Base-by-base conservation (phyloP, 64 coral and sea anemone genomes). In the Pocillopora damicornis region DNA sequence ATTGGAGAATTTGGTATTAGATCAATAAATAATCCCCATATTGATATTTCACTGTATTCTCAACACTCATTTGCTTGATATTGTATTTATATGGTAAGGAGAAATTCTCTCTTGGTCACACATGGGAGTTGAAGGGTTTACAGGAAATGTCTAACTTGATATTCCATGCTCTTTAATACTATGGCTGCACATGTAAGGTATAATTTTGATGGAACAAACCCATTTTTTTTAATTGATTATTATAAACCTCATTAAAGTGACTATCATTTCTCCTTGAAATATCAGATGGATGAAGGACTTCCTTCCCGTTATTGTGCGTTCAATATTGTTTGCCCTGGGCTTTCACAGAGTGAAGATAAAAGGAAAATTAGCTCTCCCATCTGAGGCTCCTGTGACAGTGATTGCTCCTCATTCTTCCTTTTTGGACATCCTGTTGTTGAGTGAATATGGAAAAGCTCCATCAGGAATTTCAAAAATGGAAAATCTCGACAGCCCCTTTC, bases 401-500 rank as follows among this genome's bases (percentile, higher is more conserved):
- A 66, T 85, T 69, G 89, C 89, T 34, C 89, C 89, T 56, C 89
- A 91, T 71, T 91, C 89, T 57, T 91, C 89, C 18, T 91, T 91
- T 23, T 58, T 91, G 81, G 89, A 91, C 30, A 86, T 81, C 11
- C 68, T 91, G 23, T 58, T 91, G 36, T 35, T 86, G 59, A 64
- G 89, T 75, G 81, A 84, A 64, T 76, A 84, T 62, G 89, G 75
- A 42, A 51, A 5, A 35, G 89, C 82, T 14, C 81, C 89, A 23
- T 85, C 80, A 37, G 89, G 89, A 25, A 17, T 91, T 60, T 91
- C 89, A 35, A 91, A 86, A n/a, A 86, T 78, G 26, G 89, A 91
- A 91, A 91, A 91, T 56, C n/a, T 91, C 0, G 37, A 67, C 23
- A 91, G 62, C 60, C 89, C 89, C 66, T 57, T 91, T 22, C 63